A percentile compares a stretch with the other conserved stretches of the same genome.
Evolutionary conservation across 2,797 vertebrate species (phyloP).

Genomic region (Halcyon badia): DNA sequence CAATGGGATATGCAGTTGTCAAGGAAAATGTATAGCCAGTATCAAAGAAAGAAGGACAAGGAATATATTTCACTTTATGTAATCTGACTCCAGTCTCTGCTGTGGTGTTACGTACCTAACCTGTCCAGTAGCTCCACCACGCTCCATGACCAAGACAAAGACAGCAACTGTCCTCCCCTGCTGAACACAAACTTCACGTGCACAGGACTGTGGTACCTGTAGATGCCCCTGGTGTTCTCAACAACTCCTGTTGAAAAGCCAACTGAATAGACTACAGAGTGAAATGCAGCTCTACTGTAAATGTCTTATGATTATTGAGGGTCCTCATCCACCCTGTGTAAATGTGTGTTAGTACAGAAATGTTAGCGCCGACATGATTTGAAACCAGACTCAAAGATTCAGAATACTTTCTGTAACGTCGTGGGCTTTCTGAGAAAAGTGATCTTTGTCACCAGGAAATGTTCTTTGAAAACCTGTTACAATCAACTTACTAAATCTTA

Average conservation of each 20-base stretch:
- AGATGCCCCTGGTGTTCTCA: neutral
- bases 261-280: neutral
- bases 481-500: neutral
- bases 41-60: neutral
- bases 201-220: rapidly evolving
- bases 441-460: neutral
- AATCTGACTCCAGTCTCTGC: neutral
- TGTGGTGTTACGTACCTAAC: neutral
- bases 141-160: neutral
- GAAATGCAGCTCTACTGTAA: neutral
- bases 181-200: neutral
- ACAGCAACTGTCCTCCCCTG: neutral
- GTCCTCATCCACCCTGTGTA: neutral
- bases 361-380: rapidly evolving
- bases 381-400: neutral
- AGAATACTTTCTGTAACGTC: neutral
- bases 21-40: neutral
- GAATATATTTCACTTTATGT: neutral
- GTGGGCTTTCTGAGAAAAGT: neutral
- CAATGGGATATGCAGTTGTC: neutral
- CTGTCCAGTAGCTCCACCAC: neutral
- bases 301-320: rapidly evolving
- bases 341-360: neutral
- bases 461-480: neutral
- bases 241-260: neutral